These are phyloP conservation scores for Chironex yamaguchii DNA, from an alignment of 30 jellyfish, hydroid and myxozoan species.

Conservation along the genomic window DNA sequence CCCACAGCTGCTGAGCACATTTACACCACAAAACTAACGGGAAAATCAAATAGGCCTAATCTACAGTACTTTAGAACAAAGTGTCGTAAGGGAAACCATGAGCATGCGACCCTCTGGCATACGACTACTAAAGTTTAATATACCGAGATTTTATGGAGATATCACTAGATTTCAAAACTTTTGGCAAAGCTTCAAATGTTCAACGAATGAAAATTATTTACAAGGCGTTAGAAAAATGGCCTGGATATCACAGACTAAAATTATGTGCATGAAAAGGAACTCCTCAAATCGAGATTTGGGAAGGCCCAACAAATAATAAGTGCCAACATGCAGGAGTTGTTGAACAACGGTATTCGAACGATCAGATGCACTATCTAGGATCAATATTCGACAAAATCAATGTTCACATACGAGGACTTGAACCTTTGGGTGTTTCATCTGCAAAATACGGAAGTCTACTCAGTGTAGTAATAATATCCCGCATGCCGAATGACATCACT, in stretches of 20 bases:
- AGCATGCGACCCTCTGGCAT: too few species aligned
- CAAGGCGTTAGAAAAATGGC: slow-evolving; percentile 35
- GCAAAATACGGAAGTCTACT: slow-evolving; percentile 59
- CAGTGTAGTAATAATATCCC: background rate
- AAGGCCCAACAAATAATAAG: slow-evolving; percentile 23
- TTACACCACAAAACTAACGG: too few species aligned
- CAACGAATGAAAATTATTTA: slow-evolving; percentile 40
- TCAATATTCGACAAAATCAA: slow-evolving; percentile 44
- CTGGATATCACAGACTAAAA: slow-evolving; percentile 50
- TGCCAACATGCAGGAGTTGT: slow-evolving; percentile 57
- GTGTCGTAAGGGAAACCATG: too few species aligned
- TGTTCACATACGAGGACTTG: slow-evolving; percentile 46
- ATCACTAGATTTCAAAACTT: slow-evolving; percentile 38
- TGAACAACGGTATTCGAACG: too few species aligned
- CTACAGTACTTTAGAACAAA: too few species aligned
- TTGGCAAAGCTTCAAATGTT: slow-evolving; percentile 69
- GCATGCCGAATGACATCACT: slow-evolving; percentile 33
- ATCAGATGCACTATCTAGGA: slow-evolving; percentile 1
- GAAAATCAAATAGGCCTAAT: too few species aligned
- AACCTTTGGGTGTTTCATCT: slow-evolving; percentile 19
- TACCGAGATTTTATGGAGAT: slow-evolving; percentile 49
- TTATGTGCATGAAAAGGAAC: slow-evolving; percentile 12
- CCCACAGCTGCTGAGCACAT: too few species aligned
- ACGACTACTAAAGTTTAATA: slow-evolving; percentile 37
- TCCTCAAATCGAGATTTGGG: slow-evolving; percentile 43